Conservation (phyloP, 2,888 invertebrate species). For the Eupeodes luniger region DNA sequence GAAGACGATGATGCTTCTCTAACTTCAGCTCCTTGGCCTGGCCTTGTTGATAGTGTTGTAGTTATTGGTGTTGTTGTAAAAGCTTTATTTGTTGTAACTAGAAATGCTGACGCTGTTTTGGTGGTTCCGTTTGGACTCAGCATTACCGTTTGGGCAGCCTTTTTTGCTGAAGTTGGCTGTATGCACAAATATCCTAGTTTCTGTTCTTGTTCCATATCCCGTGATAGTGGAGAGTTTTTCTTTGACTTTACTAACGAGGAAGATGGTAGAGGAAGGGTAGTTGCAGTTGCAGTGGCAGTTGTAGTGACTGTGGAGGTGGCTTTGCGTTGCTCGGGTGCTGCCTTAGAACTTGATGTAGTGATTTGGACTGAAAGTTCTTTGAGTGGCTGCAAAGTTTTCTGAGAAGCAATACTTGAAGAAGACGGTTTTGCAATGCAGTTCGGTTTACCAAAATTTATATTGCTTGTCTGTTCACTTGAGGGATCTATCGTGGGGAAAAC, state of each 20-base stretch:
- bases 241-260: conserved; percentile 53
- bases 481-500: conserved; percentile 60
- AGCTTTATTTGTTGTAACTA: conserved; percentile 40
- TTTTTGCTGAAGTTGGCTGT: conserved; percentile 45
- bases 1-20: conserved; percentile 9
- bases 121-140: conserved; percentile 41
- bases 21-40: conserved; percentile 20
- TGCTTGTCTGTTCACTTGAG: conserved; percentile 72
- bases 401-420: conserved; percentile 41
- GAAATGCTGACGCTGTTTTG: conserved; percentile 33
- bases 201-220: conserved; percentile 38
- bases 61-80: conserved; percentile 45
- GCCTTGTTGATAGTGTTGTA: conserved; percentile 35
- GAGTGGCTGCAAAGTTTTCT: conserved; percentile 63
- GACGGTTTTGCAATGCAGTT: conserved; percentile 65
- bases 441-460: conserved; percentile 69
- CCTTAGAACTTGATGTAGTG: conserved; percentile 55
- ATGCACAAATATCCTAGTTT: conserved; percentile 37
- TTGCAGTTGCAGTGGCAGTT: conserved; percentile 16
- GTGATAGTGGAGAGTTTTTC: conserved; percentile 49
- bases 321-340: conserved; percentile 53
- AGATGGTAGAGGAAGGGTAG: conserved; percentile 17
- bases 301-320: conserved; percentile 43
- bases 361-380: conserved; percentile 65
- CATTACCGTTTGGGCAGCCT: conserved; percentile 49